Base-by-base conservation (phyloP, 1,140 invertebrate species). In the Hirudo medicinalis region DNA sequence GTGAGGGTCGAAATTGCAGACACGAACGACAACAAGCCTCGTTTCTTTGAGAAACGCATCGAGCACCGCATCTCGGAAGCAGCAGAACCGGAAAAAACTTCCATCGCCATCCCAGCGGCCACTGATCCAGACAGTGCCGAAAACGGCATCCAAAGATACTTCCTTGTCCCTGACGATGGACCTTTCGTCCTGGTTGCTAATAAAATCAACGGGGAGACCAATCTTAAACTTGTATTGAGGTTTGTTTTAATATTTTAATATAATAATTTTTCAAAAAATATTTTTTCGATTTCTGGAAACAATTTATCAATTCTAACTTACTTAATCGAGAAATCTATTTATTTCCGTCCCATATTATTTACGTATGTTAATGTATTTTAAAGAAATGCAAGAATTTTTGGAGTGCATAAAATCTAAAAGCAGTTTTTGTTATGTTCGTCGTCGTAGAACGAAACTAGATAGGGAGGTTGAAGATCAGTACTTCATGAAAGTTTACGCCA, bases 21-120 rank as follows among this genome's bases (percentile, higher is more conserved):
- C 80, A 90, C 90, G 11, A 97, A 97, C 80, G 94, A 97, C 84
- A 96, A 97, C 80, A 87, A 90, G 2, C 94, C 94, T 0, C 82
- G 86, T 13, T 96, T 96, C 81, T 77, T n/a, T 71, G 74, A 19
- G 67, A 72, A 54, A 70, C 43, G 40, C 11, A 53, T 74, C 25
- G 17, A 72, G 73, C 9, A 70, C 79, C 11, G 74, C 68, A 77
- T 80, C 15, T 74, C 78, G 8, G 80, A 89, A 87, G 76, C 78
- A 13, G 76, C 76, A 15, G 72, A 74, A n/a, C 75, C 79, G 0
- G 83, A 90, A 32, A 75, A 73, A 0, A 84, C 88, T 32, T 89
- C 92, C 80, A 88, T 90, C 0, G 83, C 25, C 17, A 70, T 74
- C 32, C 73, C 71, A 20, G 54, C 40, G 9, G 71, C 73, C 25